These are phyloP conservation scores for Sesia apiformis DNA, from an alignment of 2,888 invertebrate species.

Conservation along the genomic window DNA sequence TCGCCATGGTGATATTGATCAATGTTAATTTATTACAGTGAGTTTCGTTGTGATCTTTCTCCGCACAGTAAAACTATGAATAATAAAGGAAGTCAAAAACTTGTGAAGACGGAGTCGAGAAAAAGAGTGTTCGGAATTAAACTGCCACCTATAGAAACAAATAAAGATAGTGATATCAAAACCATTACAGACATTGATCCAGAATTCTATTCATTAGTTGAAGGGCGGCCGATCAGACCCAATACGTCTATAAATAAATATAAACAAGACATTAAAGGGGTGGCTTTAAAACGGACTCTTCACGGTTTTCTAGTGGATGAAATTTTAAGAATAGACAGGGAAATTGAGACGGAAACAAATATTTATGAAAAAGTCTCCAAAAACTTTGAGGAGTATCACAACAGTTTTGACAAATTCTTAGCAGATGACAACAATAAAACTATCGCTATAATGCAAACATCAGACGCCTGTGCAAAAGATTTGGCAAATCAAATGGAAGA, in stretches of 20 bases:
- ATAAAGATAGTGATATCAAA: constrained; percentile 32
- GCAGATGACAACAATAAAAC: constrained; percentile 64
- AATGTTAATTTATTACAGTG: background rate
- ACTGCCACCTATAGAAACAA: constrained; percentile 50
- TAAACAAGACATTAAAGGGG: constrained; percentile 61
- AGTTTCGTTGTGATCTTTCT: background rate
- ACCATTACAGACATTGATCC: constrained; percentile 78
- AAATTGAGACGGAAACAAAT: constrained; percentile 49
- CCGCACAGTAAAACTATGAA: constrained; percentile 9
- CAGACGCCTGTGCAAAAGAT: constrained; percentile 52
- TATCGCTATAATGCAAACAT: constrained; percentile 59
- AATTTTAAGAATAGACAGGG: constrained; percentile 53
- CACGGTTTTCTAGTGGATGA: constrained; percentile 54
- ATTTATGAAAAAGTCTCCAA: constrained; percentile 46
- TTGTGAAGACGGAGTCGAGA: constrained; percentile 21
- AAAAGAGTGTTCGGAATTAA: constrained; percentile 45
- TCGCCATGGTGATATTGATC: constrained; percentile 53
- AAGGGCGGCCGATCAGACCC: constrained; percentile 74
- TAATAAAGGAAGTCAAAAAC: constrained; percentile 29
- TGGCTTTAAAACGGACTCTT: constrained; percentile 49
- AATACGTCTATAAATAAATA: constrained; percentile 72
- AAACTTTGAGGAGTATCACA: constrained; percentile 57
- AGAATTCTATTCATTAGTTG: constrained; percentile 75
- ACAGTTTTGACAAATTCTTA: constrained; percentile 62
- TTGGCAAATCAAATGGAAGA: constrained; percentile 50